These are phyloP conservation scores for Egretta garzetta DNA, from an alignment of 2,113 vertebrate species.

Conservation along the genomic window DNA sequence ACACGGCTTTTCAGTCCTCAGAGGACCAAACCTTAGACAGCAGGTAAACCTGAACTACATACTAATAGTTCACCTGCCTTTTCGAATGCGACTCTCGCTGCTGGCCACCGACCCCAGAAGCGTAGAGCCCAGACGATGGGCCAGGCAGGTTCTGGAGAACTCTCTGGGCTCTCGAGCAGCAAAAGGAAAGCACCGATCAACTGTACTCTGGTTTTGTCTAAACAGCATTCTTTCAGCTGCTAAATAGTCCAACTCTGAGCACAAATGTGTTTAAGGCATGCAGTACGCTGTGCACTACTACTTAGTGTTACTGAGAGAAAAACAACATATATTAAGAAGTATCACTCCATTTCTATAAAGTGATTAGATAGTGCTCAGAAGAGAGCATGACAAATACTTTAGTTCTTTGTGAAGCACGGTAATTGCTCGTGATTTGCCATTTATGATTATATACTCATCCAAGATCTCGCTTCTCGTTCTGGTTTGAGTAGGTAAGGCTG, in stretches of 20 bases:
- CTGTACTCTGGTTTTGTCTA: background rate
- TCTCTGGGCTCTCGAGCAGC: background rate
- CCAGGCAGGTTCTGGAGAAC: background rate
- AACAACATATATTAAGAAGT: slow-evolving; percentile 17
- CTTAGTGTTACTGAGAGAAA: slow-evolving; percentile 1
- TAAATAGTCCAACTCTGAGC: background rate
- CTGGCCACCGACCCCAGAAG: background rate
- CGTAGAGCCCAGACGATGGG: background rate
- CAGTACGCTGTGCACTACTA: background rate
- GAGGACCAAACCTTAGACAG: background rate
- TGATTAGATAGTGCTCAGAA: slow-evolving; percentile 13
- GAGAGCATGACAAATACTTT: slow-evolving; percentile 9
- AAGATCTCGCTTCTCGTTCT: background rate
- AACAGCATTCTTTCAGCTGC: background rate
- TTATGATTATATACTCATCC: background rate
- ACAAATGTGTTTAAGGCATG: background rate
- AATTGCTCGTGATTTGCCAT: slow-evolving; percentile 4
- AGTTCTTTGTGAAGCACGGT: background rate
- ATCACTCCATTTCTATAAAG: slow-evolving; percentile 26
- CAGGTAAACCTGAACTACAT: background rate
- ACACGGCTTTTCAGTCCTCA: background rate
- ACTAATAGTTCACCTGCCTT: background rate
- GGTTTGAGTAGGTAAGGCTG: background rate
- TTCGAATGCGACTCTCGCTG: background rate
- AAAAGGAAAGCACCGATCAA: background rate